These are phyloP conservation scores for Nemurella pictetii DNA, from an alignment of 2,888 invertebrate species.

Conservation along the genomic window DNA sequence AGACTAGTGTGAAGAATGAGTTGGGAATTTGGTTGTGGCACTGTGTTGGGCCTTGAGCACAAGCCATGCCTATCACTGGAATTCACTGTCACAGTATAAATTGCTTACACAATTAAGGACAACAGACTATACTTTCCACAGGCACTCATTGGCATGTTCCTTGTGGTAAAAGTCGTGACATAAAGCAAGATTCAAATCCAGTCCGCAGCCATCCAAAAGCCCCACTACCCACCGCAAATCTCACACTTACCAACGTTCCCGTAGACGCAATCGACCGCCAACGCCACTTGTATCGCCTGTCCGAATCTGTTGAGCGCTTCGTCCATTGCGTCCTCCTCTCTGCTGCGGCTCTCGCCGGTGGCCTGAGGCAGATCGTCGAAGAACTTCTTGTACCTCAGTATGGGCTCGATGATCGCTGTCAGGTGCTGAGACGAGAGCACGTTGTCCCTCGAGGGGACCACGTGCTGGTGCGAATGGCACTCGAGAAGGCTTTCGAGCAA, in stretches of 20 bases:
- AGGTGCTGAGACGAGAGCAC: slow-evolving; percentile 68
- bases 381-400: slow-evolving; percentile 50
- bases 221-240: background rate
- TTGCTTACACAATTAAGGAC: no score
- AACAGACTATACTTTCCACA: no score
- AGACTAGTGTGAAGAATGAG: no score
- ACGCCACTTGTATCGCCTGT: slow-evolving; percentile 80
- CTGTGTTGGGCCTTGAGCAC: no score
- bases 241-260: slow-evolving; percentile 71
- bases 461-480: slow-evolving; percentile 46
- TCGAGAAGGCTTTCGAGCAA: slow-evolving; percentile 67
- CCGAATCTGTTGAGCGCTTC: slow-evolving; percentile 76
- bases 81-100: no score
- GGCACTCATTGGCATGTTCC: no score
- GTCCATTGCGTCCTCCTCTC: slow-evolving; percentile 55
- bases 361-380: slow-evolving; percentile 52
- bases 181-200: no score
- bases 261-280: slow-evolving; percentile 77
- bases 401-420: slow-evolving; percentile 54
- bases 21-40: no score
- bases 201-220: no score
- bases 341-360: slow-evolving; percentile 51
- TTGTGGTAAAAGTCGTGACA: no score
- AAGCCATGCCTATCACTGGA: no score
- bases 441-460: slow-evolving; percentile 57